Base-by-base conservation (phyloP, 2,113 vertebrate genomes). In the Nibea coibor region DNA sequence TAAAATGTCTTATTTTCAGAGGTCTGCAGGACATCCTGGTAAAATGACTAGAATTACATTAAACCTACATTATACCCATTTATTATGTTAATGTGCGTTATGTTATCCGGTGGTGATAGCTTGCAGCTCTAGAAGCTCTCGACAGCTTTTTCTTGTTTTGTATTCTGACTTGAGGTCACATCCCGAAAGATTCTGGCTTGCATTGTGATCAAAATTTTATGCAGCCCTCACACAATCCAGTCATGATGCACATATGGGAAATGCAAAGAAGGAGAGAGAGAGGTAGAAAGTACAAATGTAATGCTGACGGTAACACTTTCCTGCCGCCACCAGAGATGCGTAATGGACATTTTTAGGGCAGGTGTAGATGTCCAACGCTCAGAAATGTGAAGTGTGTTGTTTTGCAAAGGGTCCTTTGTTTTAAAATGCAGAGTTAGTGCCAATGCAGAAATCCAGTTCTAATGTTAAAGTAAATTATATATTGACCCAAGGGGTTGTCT, bases 121-220 rank as follows among this genome's bases (percentile, higher is more conserved):
- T 72, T 24, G 51, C 61, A 68, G 61, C 56, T 82, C 61, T 8
- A 19, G 14, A 72, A 22, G 20, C 72, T 83, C 61, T 58, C 66
- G 59, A 47, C 78, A 63, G 64, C 22, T 70, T 35, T 81, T 63
- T 72, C 56, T 83, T 71, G 59, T 76, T 85, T 78, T 83, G 57
- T 62, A 47, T 88, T 80, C 70, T 72, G 81, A 79, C 70, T 45
- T 39, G 59, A 76, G 91, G 86, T 88, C 89, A 80, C 54, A 31
- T 72, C 88, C 78, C 81, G 0, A 22, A 45, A 82, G 90, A 82
- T 68, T 80, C 81, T 16, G 2, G 8, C 69, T 69, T 74, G 81
- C 87, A 58, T 70, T 83, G 83, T 76, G 80, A 83, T 89, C 83
- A 80, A 77, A 72, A 78, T 86, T 81, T 82, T 90, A 82, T 93